Percentiles rank a stretch among this genome's conserved stretches.
Conservation (phyloP, 2,888 invertebrate species). For the Stenolophus ochropezus region DNA sequence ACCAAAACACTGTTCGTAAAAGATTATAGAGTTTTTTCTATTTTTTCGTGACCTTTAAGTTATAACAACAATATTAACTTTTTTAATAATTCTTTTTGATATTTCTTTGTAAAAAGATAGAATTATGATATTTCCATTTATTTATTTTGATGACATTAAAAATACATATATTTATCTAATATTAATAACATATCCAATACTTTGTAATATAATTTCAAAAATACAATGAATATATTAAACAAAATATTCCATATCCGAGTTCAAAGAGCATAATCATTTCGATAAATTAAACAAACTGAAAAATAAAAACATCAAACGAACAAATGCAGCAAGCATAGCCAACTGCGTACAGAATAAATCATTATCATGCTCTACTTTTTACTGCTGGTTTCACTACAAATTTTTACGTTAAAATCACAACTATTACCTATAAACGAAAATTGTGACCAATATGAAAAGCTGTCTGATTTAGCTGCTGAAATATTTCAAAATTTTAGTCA, state of each 20-base stretch:
- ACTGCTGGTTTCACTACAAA: background rate
- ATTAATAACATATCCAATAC: background rate
- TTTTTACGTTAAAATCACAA: background rate
- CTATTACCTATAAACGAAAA: background rate
- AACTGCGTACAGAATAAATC: background rate
- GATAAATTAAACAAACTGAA: conserved; percentile 2
- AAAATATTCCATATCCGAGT: background rate
- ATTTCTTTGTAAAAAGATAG: background rate
- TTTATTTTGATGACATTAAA: background rate
- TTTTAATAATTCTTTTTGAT: background rate
- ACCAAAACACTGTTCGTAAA: no score
- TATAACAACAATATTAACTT: background rate
- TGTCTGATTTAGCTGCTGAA: background rate
- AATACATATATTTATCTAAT: conserved; percentile 1
- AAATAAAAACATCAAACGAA: conserved; percentile 12
- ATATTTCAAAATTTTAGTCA: background rate
- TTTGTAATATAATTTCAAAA: conserved; percentile 12
- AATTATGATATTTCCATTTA: background rate
- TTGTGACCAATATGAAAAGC: background rate
- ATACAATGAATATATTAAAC: conserved; percentile 22
- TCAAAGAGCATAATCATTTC: conserved; percentile 15
- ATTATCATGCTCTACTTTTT: background rate
- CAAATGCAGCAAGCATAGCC: background rate
- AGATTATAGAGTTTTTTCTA: no score
- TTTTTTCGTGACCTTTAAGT: no score